Conservation (phyloP, 2,113 vertebrate genomes). For the Strix uralensis region DNA sequence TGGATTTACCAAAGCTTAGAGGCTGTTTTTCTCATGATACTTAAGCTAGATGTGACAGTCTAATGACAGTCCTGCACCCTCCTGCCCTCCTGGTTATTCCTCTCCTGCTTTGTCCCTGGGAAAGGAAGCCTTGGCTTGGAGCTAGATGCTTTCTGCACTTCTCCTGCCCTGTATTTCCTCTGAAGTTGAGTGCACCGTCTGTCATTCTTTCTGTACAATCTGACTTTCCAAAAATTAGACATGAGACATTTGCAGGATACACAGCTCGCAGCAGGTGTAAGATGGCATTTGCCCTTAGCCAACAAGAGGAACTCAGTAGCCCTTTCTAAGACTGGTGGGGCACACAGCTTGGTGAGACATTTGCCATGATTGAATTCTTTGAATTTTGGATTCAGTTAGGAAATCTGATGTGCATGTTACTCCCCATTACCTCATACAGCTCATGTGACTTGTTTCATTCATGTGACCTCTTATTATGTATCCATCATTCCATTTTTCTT, state of each 20-base stretch:
- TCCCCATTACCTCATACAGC: conserved; percentile 48
- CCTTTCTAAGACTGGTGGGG: not conserved
- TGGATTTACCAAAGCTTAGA: not conserved
- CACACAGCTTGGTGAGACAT: not conserved
- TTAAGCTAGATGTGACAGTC: not conserved
- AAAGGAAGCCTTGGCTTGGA: not conserved
- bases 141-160: not conserved
- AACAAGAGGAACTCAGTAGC: not conserved
- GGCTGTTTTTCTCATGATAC: not conserved
- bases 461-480: conserved; percentile 70
- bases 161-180: not conserved
- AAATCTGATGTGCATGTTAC: conserved; percentile 51
- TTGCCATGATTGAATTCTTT: not conserved
- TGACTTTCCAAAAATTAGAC: not conserved
- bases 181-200: not conserved
- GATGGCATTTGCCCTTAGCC: not conserved
- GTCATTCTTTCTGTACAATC: not conserved
- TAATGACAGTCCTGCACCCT: not conserved
- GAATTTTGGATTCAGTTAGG: not conserved
- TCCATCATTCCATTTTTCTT: conserved; percentile 84
- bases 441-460: conserved; percentile 69
- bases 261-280: not conserved
- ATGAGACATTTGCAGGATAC: not conserved
- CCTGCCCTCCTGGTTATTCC: not conserved
- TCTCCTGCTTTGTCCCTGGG: not conserved